Base-by-base conservation (phyloP, 2,888 invertebrate species). In the Eucriotettix oculatus region DNA sequence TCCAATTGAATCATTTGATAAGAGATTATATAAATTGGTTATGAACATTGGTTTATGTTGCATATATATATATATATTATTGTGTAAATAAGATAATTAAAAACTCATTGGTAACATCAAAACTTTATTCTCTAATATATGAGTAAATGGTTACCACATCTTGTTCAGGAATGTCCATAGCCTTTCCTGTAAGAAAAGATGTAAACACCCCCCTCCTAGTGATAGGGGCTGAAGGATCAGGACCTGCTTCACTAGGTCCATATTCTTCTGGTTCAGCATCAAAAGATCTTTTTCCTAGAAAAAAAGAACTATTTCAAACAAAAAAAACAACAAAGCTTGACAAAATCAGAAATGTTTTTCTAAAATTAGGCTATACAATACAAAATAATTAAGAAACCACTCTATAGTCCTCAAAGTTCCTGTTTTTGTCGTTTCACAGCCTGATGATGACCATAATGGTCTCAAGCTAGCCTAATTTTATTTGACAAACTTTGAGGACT, bases 81-180 rank as follows among this genome's bases (percentile, higher is more conserved):
- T 52, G 16, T 10, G 10, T 52, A 10, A 52, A 10, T 16, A 52
- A 52, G 52, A 52, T 16, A 1, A 52, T 52, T 52, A 10, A 10
- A 52, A 29, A 29, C 9, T 10, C 9, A 52, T 52, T 16, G 9
- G 7, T 2, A 5, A 5, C 29, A 29, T 29, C 2, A 29, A 29
- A 29, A 29, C 2, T 29, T 5, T 29, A 29, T 29, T 29, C 29
- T 29, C 2, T 7, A 29, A 29, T 29, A 29, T 29, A 5, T 29
- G 29, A 29, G 29, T 29, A 7, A 29, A 29, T 29, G 29, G 29
- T 77, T 79, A 91, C 91, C 68, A 89, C 78, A 75, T 92, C 90
- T 69, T 83, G 81, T 70, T 92, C 91, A 0, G 89, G 89, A 71
- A 93, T 91, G 69, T 85, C 86, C 82, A 90, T 88, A 0, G 86